Conservation (phyloP, 2,113 vertebrate species). For the Vidua chalybeata region DNA sequence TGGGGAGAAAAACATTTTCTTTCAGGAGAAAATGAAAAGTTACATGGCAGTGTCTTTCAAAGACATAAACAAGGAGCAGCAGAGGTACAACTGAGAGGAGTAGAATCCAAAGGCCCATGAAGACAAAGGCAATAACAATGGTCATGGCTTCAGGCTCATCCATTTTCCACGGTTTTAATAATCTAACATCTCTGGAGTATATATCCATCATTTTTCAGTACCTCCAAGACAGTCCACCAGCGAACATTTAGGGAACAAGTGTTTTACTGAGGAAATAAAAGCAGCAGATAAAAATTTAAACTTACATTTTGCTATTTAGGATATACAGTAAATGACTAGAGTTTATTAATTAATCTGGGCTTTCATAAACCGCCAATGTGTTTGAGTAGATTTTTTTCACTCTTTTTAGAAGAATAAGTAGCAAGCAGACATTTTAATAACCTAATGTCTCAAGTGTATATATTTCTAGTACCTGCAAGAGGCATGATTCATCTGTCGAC, state of each 20-base stretch:
- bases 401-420: slow-evolving; percentile 33
- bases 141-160: slow-evolving; percentile 1
- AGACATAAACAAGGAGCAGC: not conserved
- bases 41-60: not conserved
- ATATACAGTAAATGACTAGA: not conserved
- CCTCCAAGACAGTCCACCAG: not conserved
- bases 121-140: not conserved
- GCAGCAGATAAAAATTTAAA: not conserved
- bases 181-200: not conserved
- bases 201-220: not conserved
- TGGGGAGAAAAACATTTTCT: not conserved
- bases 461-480: slow-evolving; percentile 11
- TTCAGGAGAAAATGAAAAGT: slow-evolving; percentile 15
- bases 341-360: slow-evolving; percentile 37
- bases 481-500: not conserved
- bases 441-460: not conserved
- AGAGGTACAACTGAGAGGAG: not conserved
- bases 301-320: not conserved
- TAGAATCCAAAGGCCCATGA: not conserved
- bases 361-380: slow-evolving; percentile 19
- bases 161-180: not conserved
- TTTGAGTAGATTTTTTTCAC: not conserved
- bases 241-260: not conserved
- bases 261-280: slow-evolving; percentile 6
- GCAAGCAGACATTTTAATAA: slow-evolving; percentile 38